phyloP scores from a whole-genome alignment of 2,797 vertebrate genomes.

The Phrynocephalus vlangalii region DNA sequence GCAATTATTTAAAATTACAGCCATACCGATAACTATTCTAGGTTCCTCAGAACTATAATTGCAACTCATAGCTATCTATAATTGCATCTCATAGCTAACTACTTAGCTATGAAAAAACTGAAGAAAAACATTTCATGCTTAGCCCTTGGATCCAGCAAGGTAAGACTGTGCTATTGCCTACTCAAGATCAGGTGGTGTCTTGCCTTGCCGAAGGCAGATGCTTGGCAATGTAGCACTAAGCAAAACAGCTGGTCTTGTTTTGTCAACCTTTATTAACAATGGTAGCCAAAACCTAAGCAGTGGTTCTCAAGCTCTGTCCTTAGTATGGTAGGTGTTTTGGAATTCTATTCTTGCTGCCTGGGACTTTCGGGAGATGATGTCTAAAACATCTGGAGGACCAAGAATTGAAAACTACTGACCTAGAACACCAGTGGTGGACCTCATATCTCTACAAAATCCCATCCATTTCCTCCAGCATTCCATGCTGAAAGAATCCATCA shows the following conservation, averaged over 20 bases:
- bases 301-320: too few species aligned
- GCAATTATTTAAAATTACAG: neutral
- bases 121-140: too few species aligned
- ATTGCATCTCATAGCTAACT: too few species aligned
- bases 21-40: neutral
- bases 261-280: neutral
- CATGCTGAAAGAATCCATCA: too few species aligned
- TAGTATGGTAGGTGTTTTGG: too few species aligned
- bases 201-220: neutral
- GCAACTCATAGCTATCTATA: too few species aligned
- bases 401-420: too few species aligned
- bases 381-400: too few species aligned
- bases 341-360: too few species aligned
- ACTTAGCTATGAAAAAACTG: too few species aligned
- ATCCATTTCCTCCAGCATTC: neutral
- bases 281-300: neutral
- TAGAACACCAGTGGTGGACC: neutral
- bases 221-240: neutral
- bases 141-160: neutral
- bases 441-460: neutral
- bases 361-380: too few species aligned
- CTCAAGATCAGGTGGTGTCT: neutral
- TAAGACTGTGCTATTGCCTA: neutral
- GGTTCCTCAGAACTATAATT: neutral
- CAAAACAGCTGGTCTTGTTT: neutral